Conservation (phyloP, 2,113 vertebrate genomes). For the Mugil cephalus region DNA sequence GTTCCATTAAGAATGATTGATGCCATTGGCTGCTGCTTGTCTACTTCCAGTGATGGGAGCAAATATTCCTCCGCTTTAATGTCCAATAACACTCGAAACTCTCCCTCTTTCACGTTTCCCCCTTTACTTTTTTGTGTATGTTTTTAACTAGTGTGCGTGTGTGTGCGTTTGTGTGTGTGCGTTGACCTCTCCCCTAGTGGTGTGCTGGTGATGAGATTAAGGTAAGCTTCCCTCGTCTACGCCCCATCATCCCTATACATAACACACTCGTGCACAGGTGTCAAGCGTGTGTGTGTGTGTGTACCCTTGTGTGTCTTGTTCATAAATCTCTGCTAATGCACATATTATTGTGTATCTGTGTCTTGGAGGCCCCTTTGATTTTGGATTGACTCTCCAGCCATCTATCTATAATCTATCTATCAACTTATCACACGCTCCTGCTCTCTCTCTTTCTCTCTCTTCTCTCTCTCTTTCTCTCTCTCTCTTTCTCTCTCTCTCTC, state of each 20-base stretch:
- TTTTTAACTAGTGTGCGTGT: slow-evolving; percentile 8
- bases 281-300: slow-evolving; percentile 7
- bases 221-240: slow-evolving; percentile 69
- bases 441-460: slow-evolving; percentile 22
- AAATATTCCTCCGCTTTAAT: slow-evolving; percentile 70
- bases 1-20: slow-evolving; percentile 81
- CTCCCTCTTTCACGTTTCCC: slow-evolving; percentile 23
- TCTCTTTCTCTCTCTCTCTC: slow-evolving; percentile 15
- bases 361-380: slow-evolving; percentile 51
- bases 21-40: slow-evolving; percentile 65
- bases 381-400: slow-evolving; percentile 54
- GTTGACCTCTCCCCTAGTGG: slow-evolving; percentile 63
- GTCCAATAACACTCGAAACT: slow-evolving; percentile 54
- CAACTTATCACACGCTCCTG: slow-evolving; percentile 38
- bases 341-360: slow-evolving; percentile 35
- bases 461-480: slow-evolving; percentile 23
- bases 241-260: slow-evolving; percentile 55
- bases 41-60: slow-evolving; percentile 60
- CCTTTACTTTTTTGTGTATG: slow-evolving; percentile 1
- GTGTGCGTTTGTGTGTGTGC: not conserved
- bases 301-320: not conserved
- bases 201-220: slow-evolving; percentile 75
- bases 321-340: slow-evolving; percentile 19
- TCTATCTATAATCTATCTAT: slow-evolving; percentile 61
- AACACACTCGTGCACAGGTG: slow-evolving; percentile 58